Evolutionary conservation across 2,888 invertebrate species (phyloP), one percentile per base, ranked within the genome.

Genomic region (Keiferia lycopersicella): DNA sequence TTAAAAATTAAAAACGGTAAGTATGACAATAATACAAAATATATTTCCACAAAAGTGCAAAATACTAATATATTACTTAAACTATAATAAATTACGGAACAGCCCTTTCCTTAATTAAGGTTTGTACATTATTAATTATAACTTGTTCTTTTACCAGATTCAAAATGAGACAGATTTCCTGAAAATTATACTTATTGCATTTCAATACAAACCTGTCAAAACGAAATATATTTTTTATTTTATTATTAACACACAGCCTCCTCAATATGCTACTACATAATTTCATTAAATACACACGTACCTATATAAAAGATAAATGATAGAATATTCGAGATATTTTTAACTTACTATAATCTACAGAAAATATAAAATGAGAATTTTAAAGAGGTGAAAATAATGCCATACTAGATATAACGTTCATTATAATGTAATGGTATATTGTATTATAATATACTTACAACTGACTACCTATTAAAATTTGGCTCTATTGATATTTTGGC

Each of bases 31-130:
- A 45, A 51, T 18, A 20, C 10, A 51, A 51, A 50, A 51, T 20
- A 22, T 51, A 22, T 51, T 51, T 51, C 51, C 22, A 51, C 51
- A 20, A 51, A 51, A 22, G 51, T 51, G 51, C 51, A 20, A 56
- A 26, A 56, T 56, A 26, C 56, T 10, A 30, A 26, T 8, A 56
- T 16, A 7, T 12, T 4, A 41, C 59, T 39, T 41, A 59, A 16
- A 4, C 41, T 59, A 59, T 14, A 59, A 56, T 56, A 59, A 59
- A 59, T 59, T 41, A 41, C 1, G 1, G 18, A 59, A 59, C 41
- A 56, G 56, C 34, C 56, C 3, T 56, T 56, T 16, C 26, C 26
- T 34, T 56, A 26, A n/a, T 56, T n/a, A 14, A 34, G 20, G 4
- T 53, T 56, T 56, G 34, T 56, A 56, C 56, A 26, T 34, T 26